A percentile compares a stretch with the other conserved stretches of the same genome.
These are phyloP conservation scores for Drosophila peninsularis DNA, from an alignment of 2,888 invertebrate genomes.

Conservation along the genomic window DNA sequence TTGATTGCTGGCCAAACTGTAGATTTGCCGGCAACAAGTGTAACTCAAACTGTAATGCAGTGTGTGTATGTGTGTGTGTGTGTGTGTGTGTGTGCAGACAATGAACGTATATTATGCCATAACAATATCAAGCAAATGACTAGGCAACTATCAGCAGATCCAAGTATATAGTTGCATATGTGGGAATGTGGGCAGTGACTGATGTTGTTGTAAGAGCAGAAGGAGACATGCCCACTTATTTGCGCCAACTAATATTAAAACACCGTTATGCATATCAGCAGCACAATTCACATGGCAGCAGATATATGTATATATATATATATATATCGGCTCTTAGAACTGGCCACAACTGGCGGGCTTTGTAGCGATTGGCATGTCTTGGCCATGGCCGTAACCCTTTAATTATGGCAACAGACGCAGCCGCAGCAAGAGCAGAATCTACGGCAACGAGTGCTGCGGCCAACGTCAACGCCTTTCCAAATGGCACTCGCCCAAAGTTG, in stretches of 20 bases:
- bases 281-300: constrained; percentile 57
- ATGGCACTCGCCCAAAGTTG: constrained; percentile 65
- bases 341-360: constrained; percentile 34
- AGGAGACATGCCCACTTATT: constrained; percentile 70
- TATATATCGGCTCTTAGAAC: constrained; percentile 37
- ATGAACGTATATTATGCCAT: constrained; percentile 62
- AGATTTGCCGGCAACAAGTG: constrained; percentile 15
- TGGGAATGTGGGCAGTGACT: constrained; percentile 40
- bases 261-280: constrained; percentile 79
- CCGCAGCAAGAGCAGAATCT: constrained; percentile 16
- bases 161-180: constrained; percentile 10
- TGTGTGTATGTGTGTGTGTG: not conserved
- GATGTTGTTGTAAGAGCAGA: constrained; percentile 18
- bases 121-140: constrained; percentile 74
- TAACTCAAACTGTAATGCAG: constrained; percentile 35
- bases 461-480: constrained; percentile 77
- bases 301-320: constrained; percentile 1
- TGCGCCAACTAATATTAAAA: constrained; percentile 78
- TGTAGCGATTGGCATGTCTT: constrained; percentile 63
- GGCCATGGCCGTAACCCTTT: constrained; percentile 77
- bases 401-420: constrained; percentile 69
- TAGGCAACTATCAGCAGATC: constrained; percentile 23
- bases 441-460: constrained; percentile 43
- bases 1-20: constrained; percentile 45
- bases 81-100: constrained; percentile 4